These are phyloP conservation scores for Engystomops pustulosus DNA, from an alignment of 2,113 vertebrate species.

Conservation along the genomic window DNA sequence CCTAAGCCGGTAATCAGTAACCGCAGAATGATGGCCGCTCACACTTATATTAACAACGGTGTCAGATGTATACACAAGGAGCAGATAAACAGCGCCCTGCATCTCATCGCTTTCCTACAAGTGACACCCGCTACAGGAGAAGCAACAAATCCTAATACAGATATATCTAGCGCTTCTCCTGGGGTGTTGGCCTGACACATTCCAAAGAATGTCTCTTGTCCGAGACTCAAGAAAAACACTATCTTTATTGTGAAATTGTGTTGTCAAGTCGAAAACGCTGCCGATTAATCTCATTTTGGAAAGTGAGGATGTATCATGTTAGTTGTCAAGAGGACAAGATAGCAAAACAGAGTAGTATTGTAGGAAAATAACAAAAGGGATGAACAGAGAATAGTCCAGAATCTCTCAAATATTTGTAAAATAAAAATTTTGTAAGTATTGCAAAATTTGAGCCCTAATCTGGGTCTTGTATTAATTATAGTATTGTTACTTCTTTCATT, in stretches of 20 bases:
- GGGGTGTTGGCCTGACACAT: conserved; percentile 16
- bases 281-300: conserved; percentile 10
- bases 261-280: conserved; percentile 1
- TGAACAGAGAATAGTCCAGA: background rate
- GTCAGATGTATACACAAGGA: conserved; percentile 54
- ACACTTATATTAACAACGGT: conserved; percentile 49
- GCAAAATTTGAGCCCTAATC: no score
- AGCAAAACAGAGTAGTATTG: background rate
- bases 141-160: background rate
- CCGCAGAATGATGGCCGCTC: conserved; percentile 27
- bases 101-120: conserved; percentile 20
- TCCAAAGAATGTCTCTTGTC: background rate
- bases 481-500: no score
- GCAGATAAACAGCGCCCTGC: conserved; percentile 54
- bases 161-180: background rate
- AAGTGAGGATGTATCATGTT: conserved; percentile 31
- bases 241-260: conserved; percentile 14
- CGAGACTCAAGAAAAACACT: background rate
- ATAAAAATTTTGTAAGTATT: no score
- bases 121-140: conserved; percentile 21
- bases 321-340: conserved; percentile 12
- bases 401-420: background rate
- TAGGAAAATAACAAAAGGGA: background rate
- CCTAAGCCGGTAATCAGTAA: conserved; percentile 56
- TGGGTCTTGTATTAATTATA: no score